Percentiles rank a stretch among this genome's conserved stretches.
Conservation (phyloP, 2,797 vertebrate genomes). For the Alfaro cultratus region DNA sequence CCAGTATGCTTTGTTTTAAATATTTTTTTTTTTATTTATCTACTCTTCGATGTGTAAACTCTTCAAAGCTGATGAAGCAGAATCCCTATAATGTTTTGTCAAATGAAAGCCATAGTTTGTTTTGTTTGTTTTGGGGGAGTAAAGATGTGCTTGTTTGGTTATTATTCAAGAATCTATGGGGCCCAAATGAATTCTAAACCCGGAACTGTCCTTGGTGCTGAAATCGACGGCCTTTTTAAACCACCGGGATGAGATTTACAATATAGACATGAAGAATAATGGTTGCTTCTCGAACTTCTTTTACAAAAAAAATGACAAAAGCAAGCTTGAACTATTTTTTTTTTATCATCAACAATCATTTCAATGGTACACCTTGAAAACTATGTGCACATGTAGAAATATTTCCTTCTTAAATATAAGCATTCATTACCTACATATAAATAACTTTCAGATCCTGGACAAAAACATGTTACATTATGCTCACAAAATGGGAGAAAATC, state of each 20-base stretch:
- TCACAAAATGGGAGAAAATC: conserved; percentile 86
- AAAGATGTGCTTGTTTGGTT: background rate
- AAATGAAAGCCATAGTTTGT: background rate
- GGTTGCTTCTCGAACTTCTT: background rate
- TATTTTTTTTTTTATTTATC: background rate
- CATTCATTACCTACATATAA: conserved; percentile 99
- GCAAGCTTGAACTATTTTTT: conserved; percentile 80
- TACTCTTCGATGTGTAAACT: background rate
- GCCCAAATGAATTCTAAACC: background rate
- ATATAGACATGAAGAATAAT: background rate
- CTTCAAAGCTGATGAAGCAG: background rate
- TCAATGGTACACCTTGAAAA: conserved; percentile 99
- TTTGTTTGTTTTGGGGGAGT: background rate
- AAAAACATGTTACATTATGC: conserved; percentile 92
- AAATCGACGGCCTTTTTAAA: conserved; percentile 28
- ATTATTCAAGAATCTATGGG: background rate
- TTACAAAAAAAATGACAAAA: conserved; percentile 70
- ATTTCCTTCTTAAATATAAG: conserved; percentile 99
- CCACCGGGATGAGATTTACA: background rate
- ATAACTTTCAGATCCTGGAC: conserved; percentile 96
- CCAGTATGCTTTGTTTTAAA: background rate
- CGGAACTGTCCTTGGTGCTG: conserved; percentile 77
- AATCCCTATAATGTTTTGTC: background rate
- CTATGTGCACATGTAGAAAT: conserved; percentile 99
- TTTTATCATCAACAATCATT: conserved; percentile 99